These are phyloP conservation scores for Perdita meconis DNA, from an alignment of 2,888 invertebrate genomes.

Conservation along the genomic window DNA sequence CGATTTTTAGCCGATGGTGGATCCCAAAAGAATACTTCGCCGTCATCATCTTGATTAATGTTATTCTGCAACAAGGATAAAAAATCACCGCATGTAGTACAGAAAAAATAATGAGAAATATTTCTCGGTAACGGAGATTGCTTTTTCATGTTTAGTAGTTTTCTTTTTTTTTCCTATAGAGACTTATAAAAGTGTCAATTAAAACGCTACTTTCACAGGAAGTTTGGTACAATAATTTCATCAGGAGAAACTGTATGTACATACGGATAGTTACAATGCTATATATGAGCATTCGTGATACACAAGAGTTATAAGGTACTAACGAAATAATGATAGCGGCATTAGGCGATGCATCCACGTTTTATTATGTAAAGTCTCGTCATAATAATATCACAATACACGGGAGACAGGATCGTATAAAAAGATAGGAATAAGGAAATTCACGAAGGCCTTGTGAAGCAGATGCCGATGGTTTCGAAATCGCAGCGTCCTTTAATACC, in stretches of 20 bases:
- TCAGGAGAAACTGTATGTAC: background rate
- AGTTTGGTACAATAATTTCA: background rate
- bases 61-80: constrained; percentile 73
- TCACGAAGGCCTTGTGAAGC: constrained; percentile 15
- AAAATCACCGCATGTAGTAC: background rate
- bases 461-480: constrained; percentile 24
- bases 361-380: constrained; percentile 15
- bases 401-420: background rate
- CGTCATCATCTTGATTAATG: constrained; percentile 71
- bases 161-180: too few species aligned
- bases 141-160: too few species aligned
- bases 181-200: background rate
- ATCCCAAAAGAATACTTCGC: constrained; percentile 81
- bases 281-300: background rate
- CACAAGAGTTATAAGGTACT: background rate
- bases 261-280: background rate
- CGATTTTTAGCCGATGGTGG: constrained; percentile 72
- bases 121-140: too few species aligned
- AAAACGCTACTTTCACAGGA: background rate
- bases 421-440: constrained; percentile 21
- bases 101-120: background rate
- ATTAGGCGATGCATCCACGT: background rate
- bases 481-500: constrained; percentile 5
- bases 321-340: background rate
- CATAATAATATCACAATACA: constrained; percentile 22